phyloP scores from a whole-genome alignment of 2,888 invertebrate genomes.

The Acanthopleura granulata region DNA sequence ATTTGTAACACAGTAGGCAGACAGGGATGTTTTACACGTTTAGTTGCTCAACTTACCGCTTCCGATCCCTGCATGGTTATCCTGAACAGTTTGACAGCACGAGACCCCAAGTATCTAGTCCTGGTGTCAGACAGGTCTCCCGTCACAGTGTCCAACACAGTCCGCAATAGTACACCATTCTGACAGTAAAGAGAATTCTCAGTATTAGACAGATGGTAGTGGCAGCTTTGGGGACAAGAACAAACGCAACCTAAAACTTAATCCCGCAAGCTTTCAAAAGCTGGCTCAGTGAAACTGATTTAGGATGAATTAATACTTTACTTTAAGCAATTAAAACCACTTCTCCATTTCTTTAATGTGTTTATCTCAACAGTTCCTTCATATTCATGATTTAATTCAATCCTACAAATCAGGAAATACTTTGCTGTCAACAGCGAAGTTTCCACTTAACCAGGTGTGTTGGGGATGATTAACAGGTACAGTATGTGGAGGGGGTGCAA shows the following conservation, averaged over 20 bases:
- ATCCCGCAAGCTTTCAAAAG: background rate
- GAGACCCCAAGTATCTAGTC: constrained; percentile 94
- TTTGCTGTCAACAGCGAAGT: no score
- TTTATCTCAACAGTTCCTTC: no score
- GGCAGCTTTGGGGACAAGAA: background rate
- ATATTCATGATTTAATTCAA: no score
- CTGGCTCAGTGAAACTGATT: constrained; percentile 4
- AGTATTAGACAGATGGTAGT: background rate
- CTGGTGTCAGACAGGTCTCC: constrained; percentile 97
- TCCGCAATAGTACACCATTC: constrained; percentile 93
- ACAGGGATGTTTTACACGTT: no score
- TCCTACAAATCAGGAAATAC: no score
- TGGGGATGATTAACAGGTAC: no score
- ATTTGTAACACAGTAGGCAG: no score
- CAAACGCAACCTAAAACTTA: no score
- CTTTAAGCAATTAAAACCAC: no score
- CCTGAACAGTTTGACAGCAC: constrained; percentile 95
- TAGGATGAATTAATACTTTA: background rate
- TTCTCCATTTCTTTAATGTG: no score
- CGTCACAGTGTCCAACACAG: constrained; percentile 94
- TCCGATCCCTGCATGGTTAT: constrained; percentile 96
- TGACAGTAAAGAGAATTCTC: constrained; percentile 66
- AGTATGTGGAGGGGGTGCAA: no score
- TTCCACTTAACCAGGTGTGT: no score
- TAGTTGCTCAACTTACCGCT: constrained; percentile 77